Base-by-base conservation (phyloP, 2,888 invertebrate species). In the Syrista parreyssii region DNA sequence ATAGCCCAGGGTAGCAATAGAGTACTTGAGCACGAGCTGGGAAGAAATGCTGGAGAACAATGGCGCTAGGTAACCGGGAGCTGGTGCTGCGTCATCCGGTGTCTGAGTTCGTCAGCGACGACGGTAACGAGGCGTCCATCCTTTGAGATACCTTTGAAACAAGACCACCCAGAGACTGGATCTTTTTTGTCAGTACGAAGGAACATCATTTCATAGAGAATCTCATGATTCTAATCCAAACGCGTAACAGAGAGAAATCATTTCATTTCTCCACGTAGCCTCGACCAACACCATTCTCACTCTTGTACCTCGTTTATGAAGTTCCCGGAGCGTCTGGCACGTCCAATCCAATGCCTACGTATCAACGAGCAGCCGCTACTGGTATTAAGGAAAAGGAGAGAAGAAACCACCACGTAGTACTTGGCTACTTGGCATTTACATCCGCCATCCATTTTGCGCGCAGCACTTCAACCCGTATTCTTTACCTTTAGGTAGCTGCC, bases 21-120 rank as follows among this genome's bases (percentile, higher is more conserved):
- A 88, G 88, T 88, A 90, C 91, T 91, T 90, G 90, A 91, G 90
- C 91, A 91, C 91, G 91, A 90, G 90, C 89, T 86, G 85, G 87
- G 88, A 89, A 89, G 87, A 89, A 88, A 88, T 87, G 88, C 88
- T 87, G 87, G 87, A 87, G 89, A 90, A 91, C 90, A 90, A 91
- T 91, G 86, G 88, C 55, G 55, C 84, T 85, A 84, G 86, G 89
- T 88, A 89, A 87, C 89, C 88, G 85, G 88, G 87, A 89, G 88
- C 87, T 84, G 85, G 86, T 88, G 89, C 88, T 89, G 89, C 88
- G 88, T 89, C 89, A 88, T 89, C 89, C 85, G 82, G 86, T 86
- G 86, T 87, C 86, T 86, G 86, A 88, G 86, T 85, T 84, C 84
- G 86, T 85, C 88, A 82, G 85, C 84, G 79, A 81, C 86, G 85